Percentiles rank a stretch among this genome's conserved stretches.
Conservation (phyloP, 2,888 invertebrate genomes). For the Ferrisia virgata region DNA sequence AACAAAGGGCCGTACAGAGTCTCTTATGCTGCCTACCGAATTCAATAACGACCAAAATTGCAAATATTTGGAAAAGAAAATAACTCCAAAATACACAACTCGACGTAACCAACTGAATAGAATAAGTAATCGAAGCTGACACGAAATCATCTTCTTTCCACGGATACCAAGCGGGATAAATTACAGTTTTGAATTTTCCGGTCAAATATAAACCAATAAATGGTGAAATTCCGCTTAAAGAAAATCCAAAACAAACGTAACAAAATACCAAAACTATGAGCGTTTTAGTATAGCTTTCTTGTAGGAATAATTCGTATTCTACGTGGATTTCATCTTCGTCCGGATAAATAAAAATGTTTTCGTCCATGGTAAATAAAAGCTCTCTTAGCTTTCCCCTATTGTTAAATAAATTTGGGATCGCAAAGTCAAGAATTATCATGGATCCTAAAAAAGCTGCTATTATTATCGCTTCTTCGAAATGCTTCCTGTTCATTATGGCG, state of each 20-base stretch:
- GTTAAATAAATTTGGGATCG: not conserved
- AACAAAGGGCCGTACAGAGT: not conserved
- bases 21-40: conserved; percentile 2
- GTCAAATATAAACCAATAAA: conserved; percentile 3
- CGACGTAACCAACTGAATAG: not conserved
- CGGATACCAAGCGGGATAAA: conserved; percentile 27
- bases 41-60: not conserved
- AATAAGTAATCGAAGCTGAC: not conserved
- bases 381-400: not conserved
- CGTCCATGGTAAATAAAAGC: not conserved
- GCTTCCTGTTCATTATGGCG: not conserved
- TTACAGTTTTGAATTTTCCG: not conserved
- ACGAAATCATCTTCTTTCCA: not conserved
- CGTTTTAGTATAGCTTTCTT: not conserved
- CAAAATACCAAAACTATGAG: not conserved
- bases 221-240: conserved; percentile 21
- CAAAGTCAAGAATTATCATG: not conserved
- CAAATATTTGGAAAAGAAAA: not conserved
- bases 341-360: conserved; percentile 12
- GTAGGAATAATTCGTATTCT: not conserved
- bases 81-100: conserved; percentile 27
- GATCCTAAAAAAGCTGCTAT: not conserved
- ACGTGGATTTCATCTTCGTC: not conserved
- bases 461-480: conserved; percentile 18
- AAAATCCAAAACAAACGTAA: conserved; percentile 27